Percentiles rank a stretch among this genome's conserved stretches.
Evolutionary conservation across 2,113 vertebrate species (phyloP).

Genomic region (Chaetodon trifascialis): DNA sequence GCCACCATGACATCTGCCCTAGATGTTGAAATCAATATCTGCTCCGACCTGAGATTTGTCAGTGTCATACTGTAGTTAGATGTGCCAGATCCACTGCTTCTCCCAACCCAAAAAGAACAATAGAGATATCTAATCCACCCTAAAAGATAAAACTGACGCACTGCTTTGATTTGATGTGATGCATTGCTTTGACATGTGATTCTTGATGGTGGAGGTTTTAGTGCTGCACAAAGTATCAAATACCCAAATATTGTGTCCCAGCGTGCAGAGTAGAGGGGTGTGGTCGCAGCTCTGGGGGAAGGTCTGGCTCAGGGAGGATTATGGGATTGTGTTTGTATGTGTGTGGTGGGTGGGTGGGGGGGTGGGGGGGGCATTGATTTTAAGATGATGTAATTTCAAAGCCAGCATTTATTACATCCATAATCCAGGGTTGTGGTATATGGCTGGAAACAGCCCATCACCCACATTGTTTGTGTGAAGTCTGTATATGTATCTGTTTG

Average conservation of each 20-base stretch:
- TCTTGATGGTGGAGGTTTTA: not conserved
- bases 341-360: not conserved
- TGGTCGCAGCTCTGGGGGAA: conserved; percentile 23
- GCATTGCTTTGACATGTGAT: not conserved
- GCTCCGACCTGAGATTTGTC: not conserved
- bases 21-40: conserved; percentile 7
- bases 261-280: conserved; percentile 26
- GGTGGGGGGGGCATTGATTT: conserved; percentile 31
- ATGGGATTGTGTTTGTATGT: conserved; percentile 28
- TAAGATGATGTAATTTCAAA: conserved; percentile 47
- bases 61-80: not conserved
- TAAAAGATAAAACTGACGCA: not conserved
- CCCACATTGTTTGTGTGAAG: conserved; percentile 33
- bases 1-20: not conserved
- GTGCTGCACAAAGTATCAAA: conserved; percentile 1
- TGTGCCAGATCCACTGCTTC: not conserved
- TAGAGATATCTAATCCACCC: not conserved
- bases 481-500: conserved; percentile 34
- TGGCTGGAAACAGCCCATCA: conserved; percentile 35
- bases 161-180: not conserved
- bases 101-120: not conserved
- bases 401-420: conserved; percentile 31
- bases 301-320: conserved; percentile 41
- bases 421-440: conserved; percentile 30
- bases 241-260: conserved; percentile 29